phyloP scores from a whole-genome alignment of 1,140 invertebrate species.

The Habropoda laboriosa region DNA sequence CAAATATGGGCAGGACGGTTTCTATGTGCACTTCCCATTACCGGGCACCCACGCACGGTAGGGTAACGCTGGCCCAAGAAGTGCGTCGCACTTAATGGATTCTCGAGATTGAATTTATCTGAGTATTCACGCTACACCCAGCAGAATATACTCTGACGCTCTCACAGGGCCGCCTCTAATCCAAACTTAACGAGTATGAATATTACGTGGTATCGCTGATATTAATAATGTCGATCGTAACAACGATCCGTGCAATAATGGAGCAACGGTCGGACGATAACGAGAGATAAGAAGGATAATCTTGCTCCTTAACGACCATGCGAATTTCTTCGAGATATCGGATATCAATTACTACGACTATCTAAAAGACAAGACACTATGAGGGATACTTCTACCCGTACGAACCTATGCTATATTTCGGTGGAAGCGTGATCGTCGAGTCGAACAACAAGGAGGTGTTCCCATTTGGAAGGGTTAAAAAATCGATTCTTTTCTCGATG shows the following conservation, averaged over 20 bases:
- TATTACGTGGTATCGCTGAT: conserved; percentile 53
- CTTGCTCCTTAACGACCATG: conserved; percentile 31
- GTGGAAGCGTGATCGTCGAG: not conserved
- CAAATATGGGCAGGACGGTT: conserved; percentile 76
- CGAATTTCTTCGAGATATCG: conserved; percentile 53
- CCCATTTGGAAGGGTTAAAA: too few relatives aligned
- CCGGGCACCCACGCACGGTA: conserved; percentile 69
- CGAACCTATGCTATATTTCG: too few relatives aligned
- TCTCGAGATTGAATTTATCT: conserved; percentile 72
- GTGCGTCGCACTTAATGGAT: conserved; percentile 69
- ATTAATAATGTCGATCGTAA: conserved; percentile 60
- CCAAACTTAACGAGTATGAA: conserved; percentile 62
- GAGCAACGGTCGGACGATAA: conserved; percentile 27
- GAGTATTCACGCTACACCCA: conserved; percentile 49
- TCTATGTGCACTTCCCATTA: conserved; percentile 76
- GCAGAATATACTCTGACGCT: conserved; percentile 10
- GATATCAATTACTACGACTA: conserved; percentile 48
- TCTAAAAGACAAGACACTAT: not conserved
- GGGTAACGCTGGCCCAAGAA: conserved; percentile 61
- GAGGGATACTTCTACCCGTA: not conserved
- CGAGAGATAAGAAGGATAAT: conserved; percentile 33
- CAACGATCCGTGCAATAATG: conserved; percentile 51
- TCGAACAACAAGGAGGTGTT: too few relatives aligned
- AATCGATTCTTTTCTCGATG: too few relatives aligned
- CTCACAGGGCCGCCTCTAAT: conserved; percentile 43